Evolutionary conservation across 1,140 invertebrate genomes (phyloP).

Genomic region (Drosophila leontia): DNA sequence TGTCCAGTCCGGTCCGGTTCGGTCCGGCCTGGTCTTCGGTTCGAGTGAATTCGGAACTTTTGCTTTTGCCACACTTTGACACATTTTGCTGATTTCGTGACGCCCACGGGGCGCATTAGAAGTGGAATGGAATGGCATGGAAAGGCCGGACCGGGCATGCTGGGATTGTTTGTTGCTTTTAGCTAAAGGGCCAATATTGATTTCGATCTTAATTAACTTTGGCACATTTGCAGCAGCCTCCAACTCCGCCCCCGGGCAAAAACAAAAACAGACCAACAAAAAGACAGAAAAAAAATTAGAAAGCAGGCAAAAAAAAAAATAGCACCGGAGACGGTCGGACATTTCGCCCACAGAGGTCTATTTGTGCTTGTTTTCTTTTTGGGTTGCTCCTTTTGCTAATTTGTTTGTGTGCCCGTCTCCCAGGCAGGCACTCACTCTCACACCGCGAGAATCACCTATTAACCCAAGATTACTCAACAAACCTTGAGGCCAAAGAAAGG

Average conservation of each 20-base stretch:
- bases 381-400: slow-evolving; percentile 76
- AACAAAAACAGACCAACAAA: slow-evolving; percentile 6
- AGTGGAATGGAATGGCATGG: slow-evolving; percentile 55
- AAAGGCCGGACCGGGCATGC: slow-evolving; percentile 34
- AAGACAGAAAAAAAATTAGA: not conserved
- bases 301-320: slow-evolving; percentile 14
- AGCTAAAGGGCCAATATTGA: slow-evolving; percentile 84
- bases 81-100: slow-evolving; percentile 67
- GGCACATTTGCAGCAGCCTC: slow-evolving; percentile 79
- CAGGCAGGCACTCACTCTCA: slow-evolving; percentile 12
- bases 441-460: slow-evolving; percentile 1
- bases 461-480: not conserved
- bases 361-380: slow-evolving; percentile 69
- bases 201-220: slow-evolving; percentile 84
- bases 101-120: slow-evolving; percentile 69
- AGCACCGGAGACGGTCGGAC: slow-evolving; percentile 48
- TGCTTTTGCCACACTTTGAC: slow-evolving; percentile 69
- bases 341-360: slow-evolving; percentile 59
- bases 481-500: fast-evolving
- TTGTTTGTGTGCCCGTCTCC: slow-evolving; percentile 71
- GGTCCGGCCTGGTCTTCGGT: slow-evolving; percentile 36
- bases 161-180: slow-evolving; percentile 82
- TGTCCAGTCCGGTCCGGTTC: slow-evolving; percentile 37
- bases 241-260: slow-evolving; percentile 9
- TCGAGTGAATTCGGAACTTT: slow-evolving; percentile 55